These are phyloP conservation scores for Aethina tumida DNA, from an alignment of 1,140 invertebrate species.

Conservation along the genomic window DNA sequence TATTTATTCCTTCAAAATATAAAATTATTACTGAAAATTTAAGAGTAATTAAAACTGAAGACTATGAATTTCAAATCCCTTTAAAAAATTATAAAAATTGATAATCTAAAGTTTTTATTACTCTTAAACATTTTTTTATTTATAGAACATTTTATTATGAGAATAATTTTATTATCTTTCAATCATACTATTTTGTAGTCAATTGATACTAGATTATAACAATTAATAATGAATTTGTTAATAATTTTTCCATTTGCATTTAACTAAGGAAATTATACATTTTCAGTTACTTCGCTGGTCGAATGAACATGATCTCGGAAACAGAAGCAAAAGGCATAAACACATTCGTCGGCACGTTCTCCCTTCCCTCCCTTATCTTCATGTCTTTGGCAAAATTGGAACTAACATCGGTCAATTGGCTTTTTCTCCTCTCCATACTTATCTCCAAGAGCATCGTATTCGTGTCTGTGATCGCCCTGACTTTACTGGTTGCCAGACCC, in stretches of 20 bases:
- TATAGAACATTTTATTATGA: conserved; percentile 4
- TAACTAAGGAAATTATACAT: no score
- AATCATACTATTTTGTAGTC: no score
- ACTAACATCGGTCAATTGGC: conserved; percentile 80
- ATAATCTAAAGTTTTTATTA: neutral
- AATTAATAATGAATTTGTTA: no score
- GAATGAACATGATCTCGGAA: conserved; percentile 72
- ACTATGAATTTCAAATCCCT: no score
- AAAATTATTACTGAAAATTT: no score
- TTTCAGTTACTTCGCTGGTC: conserved; percentile 79
- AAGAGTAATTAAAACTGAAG: no score
- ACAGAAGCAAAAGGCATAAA: conserved; percentile 84
- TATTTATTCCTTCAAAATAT: no score
- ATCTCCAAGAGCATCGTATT: conserved; percentile 83
- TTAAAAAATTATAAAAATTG: neutral
- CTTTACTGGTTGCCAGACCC: conserved; percentile 67
- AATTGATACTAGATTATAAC: no score
- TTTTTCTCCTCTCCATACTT: conserved; percentile 75
- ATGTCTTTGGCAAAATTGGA: conserved; percentile 78
- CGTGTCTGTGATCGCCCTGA: conserved; percentile 67
- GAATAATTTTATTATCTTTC: no score
- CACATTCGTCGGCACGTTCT: conserved; percentile 88
- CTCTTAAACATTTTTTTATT: conserved; percentile 4
- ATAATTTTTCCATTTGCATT: conserved; percentile 12
- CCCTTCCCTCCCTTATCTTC: conserved; percentile 86